Base-by-base conservation (phyloP, 2,888 invertebrate species). In the Blastobasis lacticolella region DNA sequence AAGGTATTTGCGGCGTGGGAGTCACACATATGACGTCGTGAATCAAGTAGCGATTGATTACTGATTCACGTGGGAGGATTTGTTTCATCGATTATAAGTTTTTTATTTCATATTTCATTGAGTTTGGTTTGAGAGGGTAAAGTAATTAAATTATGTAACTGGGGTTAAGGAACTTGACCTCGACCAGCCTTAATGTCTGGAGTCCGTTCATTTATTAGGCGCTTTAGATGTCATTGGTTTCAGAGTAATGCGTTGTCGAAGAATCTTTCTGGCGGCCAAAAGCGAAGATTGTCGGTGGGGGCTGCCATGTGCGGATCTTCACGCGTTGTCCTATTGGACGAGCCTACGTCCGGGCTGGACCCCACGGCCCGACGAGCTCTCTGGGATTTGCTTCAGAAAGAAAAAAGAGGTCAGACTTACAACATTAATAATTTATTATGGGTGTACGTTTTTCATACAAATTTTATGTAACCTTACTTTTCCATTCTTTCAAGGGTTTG, bases 181-280 rank as follows among this genome's bases (percentile, higher is more conserved):
- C 23, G 23, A 23, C 23, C 23, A 23, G 23, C 23, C 2, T 23
- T 23, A n/a, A n/a, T n/a, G n/a, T n/a, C 3, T 23, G 23, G 23
- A 23, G 23, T 23, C 23, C 23, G 23, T 23, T 23, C 3, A 23
- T 23, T 23, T 23, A 23, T 23, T 2, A 3, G 23, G 23, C 23
- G 23, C 23, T 23, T 23, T 23, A 23, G 23, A 23, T 23, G 23
- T 23, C 23, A 23, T 23, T 23, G 37, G 63, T 70, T 69, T 37
- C 64, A 90, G 90, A 77, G 82, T 50, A 70, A 93, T 67, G 88
- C 90, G 6, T 73, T 88, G 48, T 89, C 94, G 0, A 77, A 78
- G 23, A 90, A 91, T 1, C 81, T 98, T 53, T 97, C 97, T 0
- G 97, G 97, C n/a, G 98, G 98, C 8, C 97, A 97, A 92, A 95